Evolutionary conservation across 2,888 invertebrate species (phyloP), one percentile per base, ranked within the genome.

Genomic region (Acanthoscelides obtectus): DNA sequence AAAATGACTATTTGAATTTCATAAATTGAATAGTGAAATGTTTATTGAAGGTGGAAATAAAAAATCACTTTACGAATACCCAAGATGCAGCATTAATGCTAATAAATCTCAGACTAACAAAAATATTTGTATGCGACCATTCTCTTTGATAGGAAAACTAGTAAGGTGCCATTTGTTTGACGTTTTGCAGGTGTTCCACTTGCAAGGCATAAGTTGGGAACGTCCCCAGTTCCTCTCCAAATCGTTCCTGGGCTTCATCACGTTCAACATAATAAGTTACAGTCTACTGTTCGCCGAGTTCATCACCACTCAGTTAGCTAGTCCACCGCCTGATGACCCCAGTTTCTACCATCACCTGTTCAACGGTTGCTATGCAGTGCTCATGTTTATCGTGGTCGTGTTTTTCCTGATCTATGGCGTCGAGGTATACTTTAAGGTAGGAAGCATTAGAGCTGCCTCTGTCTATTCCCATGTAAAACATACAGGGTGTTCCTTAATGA

Each of bases 321-420:
- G 87, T 75, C 85, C 86, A 2, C 87, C 87, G 66, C 83, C 84
- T 66, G 84, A 86, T 75, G 86, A 88, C 77, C 88, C 91, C 87
- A 90, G 89, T 78, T 92, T 92, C 85, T 94, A 95, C 85, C 91
- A 93, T 77, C 94, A 94, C 84, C 90, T 97, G 64, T 97, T 97
- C 86, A 96, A 96, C 85, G 95, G 95, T 19, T 94, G 94, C 84
- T 97, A 97, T 84, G 97, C 97, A 0, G 92, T 94, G n/a, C 88
- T 97, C 69, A 89, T 97, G 73, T 92, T 97, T 83, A 92, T 97
- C 73, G 95, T 96, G 67, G 95, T 97, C 72, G 89, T 96, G 20
- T 96, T 97, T 87, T 97, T 97, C 87, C 90, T 97, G 70, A 95
- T 96, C 77, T 97, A 97, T 84, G 97, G 97, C 68, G 94, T 97